Evolutionary conservation across 2,113 vertebrate species (phyloP), one percentile per base, ranked within the genome.

Genomic region (Regulus satrapa): DNA sequence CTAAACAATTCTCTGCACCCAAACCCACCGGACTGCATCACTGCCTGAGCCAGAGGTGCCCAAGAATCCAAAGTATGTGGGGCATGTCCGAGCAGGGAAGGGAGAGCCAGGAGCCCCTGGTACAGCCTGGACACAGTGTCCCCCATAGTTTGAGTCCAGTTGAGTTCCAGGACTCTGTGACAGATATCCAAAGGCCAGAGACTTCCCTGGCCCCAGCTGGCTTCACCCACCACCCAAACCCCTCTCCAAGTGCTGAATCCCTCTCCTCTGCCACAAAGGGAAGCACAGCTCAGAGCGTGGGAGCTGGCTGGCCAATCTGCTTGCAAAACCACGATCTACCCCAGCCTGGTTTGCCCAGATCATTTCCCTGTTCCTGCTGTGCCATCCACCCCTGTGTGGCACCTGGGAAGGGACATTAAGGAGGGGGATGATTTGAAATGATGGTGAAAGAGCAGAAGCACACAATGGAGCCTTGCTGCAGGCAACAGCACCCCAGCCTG

Each of bases 241-340:
- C 16, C 32, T 25, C 41, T 40, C 52, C 61, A 52, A 40, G 32
- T 12, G 25, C 55, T 36, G 55, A 46, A 51, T 34, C 40, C 40
- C 2, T 1, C 6, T 29, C 21, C 9, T 8, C 43, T 18, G 26
- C 2, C 2, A 24, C 61, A 12, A 31, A 48, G 49, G 16, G 55
- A 78, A 51, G n/a, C n/a, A 13, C 32, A 26, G 32, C 36, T 36
- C 52, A 25, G 67, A 1, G 1, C 0, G 0, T 38, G 31, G 52
- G 56, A 75, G 18, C 45, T 59, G 59, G 18, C 34, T 14, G 0
- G n/a, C 7, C 0, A 0, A 52, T 51, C 67, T 12, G 9, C 66
- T 41, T 19, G 59, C 61, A 36, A 89, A 51, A 49, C 23, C 7
- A 3, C 1, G 6, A 74, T 25, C 51, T 14, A 55, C 13, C 13